These are phyloP conservation scores for Dascillus cervinus DNA, from an alignment of 2,888 invertebrate genomes.

Conservation along the genomic window DNA sequence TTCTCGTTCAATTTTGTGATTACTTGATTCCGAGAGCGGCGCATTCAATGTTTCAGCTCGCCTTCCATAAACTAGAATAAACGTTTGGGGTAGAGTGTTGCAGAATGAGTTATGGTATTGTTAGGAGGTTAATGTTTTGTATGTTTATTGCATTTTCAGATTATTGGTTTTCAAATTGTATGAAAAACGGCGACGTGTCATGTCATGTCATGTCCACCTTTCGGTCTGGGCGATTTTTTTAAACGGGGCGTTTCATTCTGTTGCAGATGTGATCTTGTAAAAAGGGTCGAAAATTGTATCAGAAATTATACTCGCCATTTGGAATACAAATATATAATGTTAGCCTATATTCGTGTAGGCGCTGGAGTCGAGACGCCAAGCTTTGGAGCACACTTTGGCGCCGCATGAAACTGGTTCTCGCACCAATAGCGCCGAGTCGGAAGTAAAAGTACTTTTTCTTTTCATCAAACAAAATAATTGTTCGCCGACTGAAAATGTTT, in stretches of 20 bases:
- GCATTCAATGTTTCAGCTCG: conserved; percentile 29
- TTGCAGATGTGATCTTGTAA: conserved; percentile 24
- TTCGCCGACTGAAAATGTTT: too few relatives aligned
- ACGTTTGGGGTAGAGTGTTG: conserved; percentile 15
- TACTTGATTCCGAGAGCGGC: conserved; percentile 35
- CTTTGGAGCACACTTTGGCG: conserved; percentile 18
- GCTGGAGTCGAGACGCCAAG: conserved; percentile 22
- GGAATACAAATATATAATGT: conserved; percentile 27
- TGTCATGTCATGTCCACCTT: too few relatives aligned
- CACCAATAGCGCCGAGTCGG: conserved; percentile 18
- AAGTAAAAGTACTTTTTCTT: conserved; percentile 19
- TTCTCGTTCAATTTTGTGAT: conserved; percentile 39
- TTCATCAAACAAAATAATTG: too few relatives aligned
- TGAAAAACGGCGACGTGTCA: too few relatives aligned
- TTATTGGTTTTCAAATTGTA: too few relatives aligned
- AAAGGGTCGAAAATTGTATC: conserved; percentile 27
- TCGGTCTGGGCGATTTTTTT: too few relatives aligned
- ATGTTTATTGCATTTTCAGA: too few relatives aligned
- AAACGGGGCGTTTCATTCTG: too few relatives aligned
- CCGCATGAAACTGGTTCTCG: conserved; percentile 16
- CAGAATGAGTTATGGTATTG: too few relatives aligned
- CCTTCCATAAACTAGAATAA: conserved; percentile 31
- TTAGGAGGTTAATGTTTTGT: too few relatives aligned
- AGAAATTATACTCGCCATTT: conserved; percentile 24
- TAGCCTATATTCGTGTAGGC: conserved; percentile 25